Evolutionary conservation across 2,888 invertebrate species (phyloP).

Genomic region (Dioctria linearis): DNA sequence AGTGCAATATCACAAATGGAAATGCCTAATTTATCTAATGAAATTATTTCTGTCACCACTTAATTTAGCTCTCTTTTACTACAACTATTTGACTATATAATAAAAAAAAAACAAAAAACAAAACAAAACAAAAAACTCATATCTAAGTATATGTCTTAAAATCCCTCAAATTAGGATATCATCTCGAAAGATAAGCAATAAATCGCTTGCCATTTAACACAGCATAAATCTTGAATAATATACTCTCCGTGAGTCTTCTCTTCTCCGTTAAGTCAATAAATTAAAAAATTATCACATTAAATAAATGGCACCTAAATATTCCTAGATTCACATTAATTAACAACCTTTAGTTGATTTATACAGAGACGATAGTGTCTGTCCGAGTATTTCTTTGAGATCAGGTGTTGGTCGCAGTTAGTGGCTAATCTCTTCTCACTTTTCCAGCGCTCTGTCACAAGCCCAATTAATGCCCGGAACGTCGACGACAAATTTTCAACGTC

Average conservation of each 20-base stretch:
- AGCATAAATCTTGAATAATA: conserved; percentile 25
- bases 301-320: conserved; percentile 71
- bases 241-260: not conserved
- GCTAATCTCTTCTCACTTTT: conserved; percentile 23
- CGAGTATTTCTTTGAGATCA: conserved; percentile 3
- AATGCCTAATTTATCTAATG: conserved; percentile 21
- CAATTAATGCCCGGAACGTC: conserved; percentile 19
- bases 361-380: conserved; percentile 27
- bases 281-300: conserved; percentile 72
- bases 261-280: conserved; percentile 66
- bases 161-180: conserved; percentile 40
- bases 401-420: conserved; percentile 14
- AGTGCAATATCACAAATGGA: too few relatives aligned
- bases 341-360: conserved; percentile 71
- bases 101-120: too few relatives aligned
- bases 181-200: conserved; percentile 43
- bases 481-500: conserved; percentile 28
- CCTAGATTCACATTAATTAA: conserved; percentile 72
- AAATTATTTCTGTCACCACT: not conserved
- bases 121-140: too few relatives aligned
- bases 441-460: conserved; percentile 1
- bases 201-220: conserved; percentile 31
- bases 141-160: not conserved
- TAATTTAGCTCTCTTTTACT: too few relatives aligned
- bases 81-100: not conserved